phyloP scores from a whole-genome alignment of 2,113 vertebrate species.

The Tautogolabrus adspersus region DNA sequence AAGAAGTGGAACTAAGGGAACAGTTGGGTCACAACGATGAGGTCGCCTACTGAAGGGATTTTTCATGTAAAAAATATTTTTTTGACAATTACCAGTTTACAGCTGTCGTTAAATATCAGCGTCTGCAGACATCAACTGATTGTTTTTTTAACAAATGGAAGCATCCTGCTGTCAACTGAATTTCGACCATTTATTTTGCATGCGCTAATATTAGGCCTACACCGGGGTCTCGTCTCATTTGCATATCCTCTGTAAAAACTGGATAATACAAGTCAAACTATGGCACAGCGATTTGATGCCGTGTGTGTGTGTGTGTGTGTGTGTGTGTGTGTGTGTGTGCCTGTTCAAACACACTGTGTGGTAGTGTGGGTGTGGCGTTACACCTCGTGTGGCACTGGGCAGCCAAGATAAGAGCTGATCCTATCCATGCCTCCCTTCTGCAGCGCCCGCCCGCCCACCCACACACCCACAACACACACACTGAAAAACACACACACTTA shows the following conservation, averaged over 20 bases:
- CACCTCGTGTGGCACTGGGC: constrained; percentile 87
- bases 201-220: constrained; percentile 54
- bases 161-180: constrained; percentile 25
- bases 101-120: neutral
- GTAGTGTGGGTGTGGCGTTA: constrained; percentile 86
- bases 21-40: neutral
- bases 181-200: constrained; percentile 55
- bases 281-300: constrained; percentile 73
- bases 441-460: constrained; percentile 70
- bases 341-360: constrained; percentile 85
- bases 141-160: constrained; percentile 22
- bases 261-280: constrained; percentile 79
- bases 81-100: neutral
- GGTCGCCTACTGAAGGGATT: neutral
- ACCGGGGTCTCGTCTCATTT: constrained; percentile 58
- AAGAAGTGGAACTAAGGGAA: neutral
- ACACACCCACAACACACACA: constrained; percentile 55
- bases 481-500: constrained; percentile 23
- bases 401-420: constrained; percentile 85
- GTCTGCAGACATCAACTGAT: neutral
- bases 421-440: constrained; percentile 82
- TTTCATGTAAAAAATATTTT: no score
- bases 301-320: constrained; percentile 65
- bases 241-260: constrained; percentile 72
- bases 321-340: constrained; percentile 64